phyloP scores from a whole-genome alignment of 2,797 vertebrate species.

The Coregonus sp. region DNA sequence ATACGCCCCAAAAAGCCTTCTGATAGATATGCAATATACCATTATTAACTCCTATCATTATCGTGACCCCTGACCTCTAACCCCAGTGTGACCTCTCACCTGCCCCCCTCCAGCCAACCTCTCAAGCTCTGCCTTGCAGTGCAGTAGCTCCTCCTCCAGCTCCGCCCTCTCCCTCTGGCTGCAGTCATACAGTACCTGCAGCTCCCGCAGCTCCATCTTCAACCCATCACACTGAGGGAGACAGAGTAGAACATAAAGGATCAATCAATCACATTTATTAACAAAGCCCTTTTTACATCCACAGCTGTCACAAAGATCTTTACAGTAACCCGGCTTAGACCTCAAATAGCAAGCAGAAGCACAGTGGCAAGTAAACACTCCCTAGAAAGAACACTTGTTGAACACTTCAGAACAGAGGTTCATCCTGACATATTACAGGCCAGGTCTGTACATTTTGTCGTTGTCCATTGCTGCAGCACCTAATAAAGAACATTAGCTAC shows the following conservation, averaged over 20 bases:
- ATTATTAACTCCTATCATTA: neutral
- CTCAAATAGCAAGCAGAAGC: too few relatives aligned
- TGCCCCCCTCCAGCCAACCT: constrained; percentile 71
- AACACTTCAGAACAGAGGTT: neutral
- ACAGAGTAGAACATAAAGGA: neutral
- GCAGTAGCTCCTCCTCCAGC: constrained; percentile 83
- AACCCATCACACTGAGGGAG: constrained; percentile 76
- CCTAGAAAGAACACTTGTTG: neutral
- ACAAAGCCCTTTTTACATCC: too few relatives aligned
- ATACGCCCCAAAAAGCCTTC: neutral
- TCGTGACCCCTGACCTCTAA: neutral
- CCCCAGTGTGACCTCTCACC: constrained; percentile 61
- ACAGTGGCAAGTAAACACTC: too few relatives aligned
- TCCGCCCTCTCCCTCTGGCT: constrained; percentile 81
- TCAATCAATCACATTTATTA: too few relatives aligned
- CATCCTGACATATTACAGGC: constrained; percentile 5
- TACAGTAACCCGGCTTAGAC: too few relatives aligned
- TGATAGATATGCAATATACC: neutral
- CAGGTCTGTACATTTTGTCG: neutral
- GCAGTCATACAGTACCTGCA: constrained; percentile 79
- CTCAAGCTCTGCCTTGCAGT: constrained; percentile 87
- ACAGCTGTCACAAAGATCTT: too few relatives aligned
- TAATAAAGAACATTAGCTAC: neutral
- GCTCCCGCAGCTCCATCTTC: constrained; percentile 77
- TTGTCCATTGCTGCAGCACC: neutral